phyloP scores from a whole-genome alignment of 1,140 invertebrate genomes.

The Xylocopa sonorina region DNA sequence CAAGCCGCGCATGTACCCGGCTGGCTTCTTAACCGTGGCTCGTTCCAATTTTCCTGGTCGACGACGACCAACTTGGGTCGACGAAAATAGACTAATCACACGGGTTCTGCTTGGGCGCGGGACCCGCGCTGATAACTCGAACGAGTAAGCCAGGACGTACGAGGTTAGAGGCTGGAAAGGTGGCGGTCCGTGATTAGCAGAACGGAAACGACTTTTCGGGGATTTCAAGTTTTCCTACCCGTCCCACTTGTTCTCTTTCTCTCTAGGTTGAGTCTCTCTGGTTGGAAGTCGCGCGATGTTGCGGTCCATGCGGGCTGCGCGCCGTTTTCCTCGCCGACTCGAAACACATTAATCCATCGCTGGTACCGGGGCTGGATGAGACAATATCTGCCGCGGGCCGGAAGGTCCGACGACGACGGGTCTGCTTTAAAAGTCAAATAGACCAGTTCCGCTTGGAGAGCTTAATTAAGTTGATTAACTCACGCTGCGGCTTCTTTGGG shows the following conservation, averaged over 20 bases:
- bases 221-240: conserved; percentile 60
- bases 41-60: conserved; percentile 21
- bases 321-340: neutral
- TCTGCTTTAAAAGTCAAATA: conserved; percentile 32
- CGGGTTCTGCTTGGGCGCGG: conserved; percentile 7
- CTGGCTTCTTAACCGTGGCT: conserved; percentile 3
- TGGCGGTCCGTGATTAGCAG: conserved; percentile 55
- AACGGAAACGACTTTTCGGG: conserved; percentile 60
- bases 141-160: conserved; percentile 28
- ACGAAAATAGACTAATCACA: conserved; percentile 54
- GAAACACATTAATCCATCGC: conserved; percentile 9
- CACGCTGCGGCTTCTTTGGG: neutral
- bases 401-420: neutral
- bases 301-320: conserved; percentile 13
- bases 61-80: neutral
- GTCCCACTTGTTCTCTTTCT: too few relatives aligned
- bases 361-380: neutral
- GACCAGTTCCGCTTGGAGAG: neutral
- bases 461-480: conserved; percentile 37
- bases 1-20: neutral
- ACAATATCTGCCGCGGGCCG: neutral
- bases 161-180: conserved; percentile 55
- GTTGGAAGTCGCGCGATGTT: neutral
- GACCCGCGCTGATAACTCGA: conserved; percentile 6
- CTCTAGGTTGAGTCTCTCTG: too few relatives aligned